A percentile compares a stretch with the other conserved stretches of the same genome.
These are phyloP conservation scores for Eolophus roseicapilla DNA, from an alignment of 2,113 vertebrate species.

Conservation along the genomic window DNA sequence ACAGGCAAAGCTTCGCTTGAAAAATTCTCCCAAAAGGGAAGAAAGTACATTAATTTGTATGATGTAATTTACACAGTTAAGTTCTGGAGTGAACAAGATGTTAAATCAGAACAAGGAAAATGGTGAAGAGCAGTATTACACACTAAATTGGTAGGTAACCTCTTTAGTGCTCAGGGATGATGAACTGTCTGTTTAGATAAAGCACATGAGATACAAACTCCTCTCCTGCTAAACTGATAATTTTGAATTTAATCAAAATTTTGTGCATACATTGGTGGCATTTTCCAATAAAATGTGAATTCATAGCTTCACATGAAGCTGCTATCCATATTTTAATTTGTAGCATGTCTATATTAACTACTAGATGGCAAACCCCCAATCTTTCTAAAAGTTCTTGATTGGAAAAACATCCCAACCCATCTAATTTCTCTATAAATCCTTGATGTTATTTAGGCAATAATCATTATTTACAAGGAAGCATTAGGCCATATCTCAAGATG, in stretches of 20 bases:
- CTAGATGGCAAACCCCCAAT: neutral
- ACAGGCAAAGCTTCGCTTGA: neutral
- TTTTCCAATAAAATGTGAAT: neutral
- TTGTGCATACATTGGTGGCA: neutral
- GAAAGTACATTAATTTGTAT: neutral
- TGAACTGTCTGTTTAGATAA: neutral
- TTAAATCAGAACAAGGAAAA: neutral
- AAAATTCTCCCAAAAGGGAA: neutral
- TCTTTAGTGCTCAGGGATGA: neutral
- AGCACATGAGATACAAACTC: neutral
- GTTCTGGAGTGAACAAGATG: neutral
- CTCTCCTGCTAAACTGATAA: neutral
- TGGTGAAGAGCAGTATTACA: neutral
- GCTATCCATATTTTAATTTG: neutral
- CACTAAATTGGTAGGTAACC: neutral
- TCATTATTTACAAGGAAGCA: slow-evolving; percentile 6
- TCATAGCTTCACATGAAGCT: neutral
- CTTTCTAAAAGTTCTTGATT: neutral
- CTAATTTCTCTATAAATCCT: neutral
- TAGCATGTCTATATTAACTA: neutral
- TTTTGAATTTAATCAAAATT: neutral
- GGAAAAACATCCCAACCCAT: neutral
- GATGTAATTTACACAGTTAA: neutral
- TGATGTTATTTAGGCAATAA: neutral
- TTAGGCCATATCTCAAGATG: slow-evolving; percentile 1